Evolutionary conservation across 2,113 vertebrate genomes (phyloP).

Genomic region (Scomber scombrus): DNA sequence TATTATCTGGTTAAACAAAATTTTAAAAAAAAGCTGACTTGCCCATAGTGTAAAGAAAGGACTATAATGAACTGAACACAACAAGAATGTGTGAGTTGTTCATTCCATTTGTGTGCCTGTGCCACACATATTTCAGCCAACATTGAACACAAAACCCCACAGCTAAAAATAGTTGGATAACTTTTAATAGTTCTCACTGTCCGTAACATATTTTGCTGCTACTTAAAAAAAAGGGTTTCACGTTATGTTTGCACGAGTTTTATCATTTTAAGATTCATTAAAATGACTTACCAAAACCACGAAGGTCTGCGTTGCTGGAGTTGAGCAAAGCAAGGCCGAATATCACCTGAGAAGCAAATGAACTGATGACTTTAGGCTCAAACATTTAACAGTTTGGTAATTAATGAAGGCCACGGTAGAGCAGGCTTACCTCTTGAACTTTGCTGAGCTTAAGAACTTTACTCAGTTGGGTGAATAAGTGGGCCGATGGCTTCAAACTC

Average conservation of each 20-base stretch:
- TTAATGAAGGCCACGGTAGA: neutral
- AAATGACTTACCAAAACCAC: slow-evolving; percentile 92
- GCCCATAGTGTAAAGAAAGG: too few relatives aligned
- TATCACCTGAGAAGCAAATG: slow-evolving; percentile 89
- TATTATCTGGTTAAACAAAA: neutral
- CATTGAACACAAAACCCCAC: neutral
- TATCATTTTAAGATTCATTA: neutral
- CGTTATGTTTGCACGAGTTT: neutral
- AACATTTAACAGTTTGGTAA: neutral
- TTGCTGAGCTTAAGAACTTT: slow-evolving; percentile 99
- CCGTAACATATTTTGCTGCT: too few relatives aligned
- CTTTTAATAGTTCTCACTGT: neutral
- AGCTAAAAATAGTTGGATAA: neutral
- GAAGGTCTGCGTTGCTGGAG: slow-evolving; percentile 95
- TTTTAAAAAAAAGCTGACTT: neutral
- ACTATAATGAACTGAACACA: neutral
- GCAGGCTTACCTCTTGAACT: slow-evolving; percentile 93
- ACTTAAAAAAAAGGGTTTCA: neutral
- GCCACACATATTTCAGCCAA: neutral
- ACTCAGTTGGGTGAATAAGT: slow-evolving; percentile 98
- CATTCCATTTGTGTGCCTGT: neutral
- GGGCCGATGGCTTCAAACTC: slow-evolving; percentile 98
- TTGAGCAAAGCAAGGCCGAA: slow-evolving; percentile 98
- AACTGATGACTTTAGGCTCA: neutral
- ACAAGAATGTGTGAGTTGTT: neutral